These are phyloP conservation scores for Meda fulgida DNA, from an alignment of 2,797 vertebrate genomes.

Conservation along the genomic window DNA sequence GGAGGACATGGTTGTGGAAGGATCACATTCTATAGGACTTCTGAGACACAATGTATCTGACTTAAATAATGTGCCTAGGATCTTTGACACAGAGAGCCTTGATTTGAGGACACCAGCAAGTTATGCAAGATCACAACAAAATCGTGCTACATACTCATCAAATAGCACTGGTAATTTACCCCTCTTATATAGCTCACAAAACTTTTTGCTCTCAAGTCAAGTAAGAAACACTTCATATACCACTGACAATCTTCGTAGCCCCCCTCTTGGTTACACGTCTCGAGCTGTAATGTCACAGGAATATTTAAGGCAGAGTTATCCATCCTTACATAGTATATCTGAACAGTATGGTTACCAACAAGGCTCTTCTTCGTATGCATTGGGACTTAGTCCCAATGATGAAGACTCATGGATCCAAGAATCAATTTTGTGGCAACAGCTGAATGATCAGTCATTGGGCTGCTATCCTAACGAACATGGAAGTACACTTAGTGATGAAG, in stretches of 20 bases:
- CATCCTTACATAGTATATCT: slow-evolving; percentile 63
- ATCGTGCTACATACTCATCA: slow-evolving; percentile 66
- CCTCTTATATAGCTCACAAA: slow-evolving; percentile 62
- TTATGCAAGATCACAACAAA: slow-evolving; percentile 74
- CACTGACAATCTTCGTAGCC: slow-evolving; percentile 69
- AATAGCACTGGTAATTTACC: slow-evolving; percentile 72
- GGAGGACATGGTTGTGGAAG: slow-evolving; percentile 47
- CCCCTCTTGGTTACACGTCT: slow-evolving; percentile 55
- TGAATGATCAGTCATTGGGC: slow-evolving; percentile 72
- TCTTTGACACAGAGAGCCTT: slow-evolving; percentile 72
- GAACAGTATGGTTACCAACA: slow-evolving; percentile 59
- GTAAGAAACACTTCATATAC: slow-evolving; percentile 64
- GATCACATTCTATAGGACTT: slow-evolving; percentile 56
- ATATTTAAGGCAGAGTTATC: slow-evolving; percentile 64
- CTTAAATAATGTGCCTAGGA: slow-evolving; percentile 61
- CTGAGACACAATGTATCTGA: slow-evolving; percentile 70
- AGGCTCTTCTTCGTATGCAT: slow-evolving; percentile 61
- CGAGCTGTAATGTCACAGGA: slow-evolving; percentile 62
- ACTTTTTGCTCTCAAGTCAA: slow-evolving; percentile 58
- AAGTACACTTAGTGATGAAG: slow-evolving; percentile 56
- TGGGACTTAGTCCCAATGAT: slow-evolving; percentile 69
- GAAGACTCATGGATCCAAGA: slow-evolving; percentile 78
- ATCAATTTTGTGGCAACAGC: slow-evolving; percentile 77
- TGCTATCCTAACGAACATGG: slow-evolving; percentile 61
- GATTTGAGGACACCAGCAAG: slow-evolving; percentile 78